Base-by-base conservation (phyloP, 2,888 invertebrate species). In the Hydropsyche betteni region DNA sequence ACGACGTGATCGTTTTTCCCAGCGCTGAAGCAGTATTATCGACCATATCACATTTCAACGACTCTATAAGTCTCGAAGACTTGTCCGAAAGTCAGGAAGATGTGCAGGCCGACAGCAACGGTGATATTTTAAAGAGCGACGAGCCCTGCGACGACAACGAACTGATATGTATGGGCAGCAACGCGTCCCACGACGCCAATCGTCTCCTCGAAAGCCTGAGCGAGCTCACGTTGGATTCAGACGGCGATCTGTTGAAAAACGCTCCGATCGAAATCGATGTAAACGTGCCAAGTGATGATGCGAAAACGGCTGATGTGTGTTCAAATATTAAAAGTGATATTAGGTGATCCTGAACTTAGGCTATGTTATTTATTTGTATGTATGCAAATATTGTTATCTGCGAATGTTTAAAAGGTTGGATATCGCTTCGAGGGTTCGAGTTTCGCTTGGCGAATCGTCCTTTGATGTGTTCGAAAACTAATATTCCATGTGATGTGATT, bases 1-100 rank as follows among this genome's bases (percentile, higher is more conserved):
- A 80, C 70, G 81, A 79, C 34, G 80, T 80, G 4, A 80, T 80
- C 24, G 79, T 82, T 80, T 81, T 81, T 76, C 81, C 81, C 75
- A 80, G 78, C 51, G 80, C 81, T 64, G 77, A 81, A 50, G 80
- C 81, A 6, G 78, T 79, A 7, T 52, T 79, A 73, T 76, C 78
- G 7, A 16, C 77, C 5, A 78, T 76, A 36, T 79, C 79, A 5
- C 78, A 79, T 55, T 79, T 78, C 53, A 78, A 75, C 8, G 76
- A 79, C 55, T 76, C 78, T 12, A 68, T 75, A 12, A 16, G 58
- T 58, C 72, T 58, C 14, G n/a, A 51, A 6, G 12, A 34, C 10
- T 7, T 53, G 4, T n/a, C 36, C 5, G 38, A 58, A 10, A 64
- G 36, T 72, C 34, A 0, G 3, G 34, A 53, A 38, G 34, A 14